A percentile compares a stretch with the other conserved stretches of the same genome.
phyloP scores from a whole-genome alignment of 2,888 invertebrate species.

The Sussaba pulchella region DNA sequence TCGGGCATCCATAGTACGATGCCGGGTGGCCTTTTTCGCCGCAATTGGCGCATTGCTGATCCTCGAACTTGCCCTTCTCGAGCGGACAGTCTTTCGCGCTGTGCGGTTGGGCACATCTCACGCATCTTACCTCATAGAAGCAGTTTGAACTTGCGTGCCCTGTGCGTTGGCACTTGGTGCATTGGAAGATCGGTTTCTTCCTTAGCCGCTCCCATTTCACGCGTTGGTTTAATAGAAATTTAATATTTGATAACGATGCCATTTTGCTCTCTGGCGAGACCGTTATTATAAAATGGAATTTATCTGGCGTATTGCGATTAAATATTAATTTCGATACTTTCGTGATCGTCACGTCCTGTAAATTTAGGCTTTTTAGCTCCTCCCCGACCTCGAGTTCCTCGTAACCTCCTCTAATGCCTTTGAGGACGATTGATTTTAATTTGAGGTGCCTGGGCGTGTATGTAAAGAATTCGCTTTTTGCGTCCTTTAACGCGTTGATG shows the following conservation, averaged over 20 bases:
- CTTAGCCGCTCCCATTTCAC: constrained; percentile 48
- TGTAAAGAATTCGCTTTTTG: too few species aligned
- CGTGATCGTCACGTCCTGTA: constrained; percentile 1
- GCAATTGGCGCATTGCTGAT: constrained; percentile 33
- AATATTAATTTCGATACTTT: constrained; percentile 32
- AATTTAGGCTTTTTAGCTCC: not conserved
- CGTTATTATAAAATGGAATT: constrained; percentile 22
- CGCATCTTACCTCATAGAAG: constrained; percentile 23
- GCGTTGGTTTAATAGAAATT: constrained; percentile 18
- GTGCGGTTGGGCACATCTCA: constrained; percentile 45
- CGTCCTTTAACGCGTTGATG: too few species aligned
- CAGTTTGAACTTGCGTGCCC: constrained; percentile 57
- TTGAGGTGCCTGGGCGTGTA: constrained; percentile 35
- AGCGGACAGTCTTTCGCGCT: constrained; percentile 13
- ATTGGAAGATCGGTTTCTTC: constrained; percentile 35
- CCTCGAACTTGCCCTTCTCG: not conserved
- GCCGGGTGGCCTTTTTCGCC: not conserved
- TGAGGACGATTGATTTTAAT: constrained; percentile 20
- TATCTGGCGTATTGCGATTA: constrained; percentile 9
- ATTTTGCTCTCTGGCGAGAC: not conserved
- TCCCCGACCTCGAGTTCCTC: not conserved
- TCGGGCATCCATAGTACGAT: not conserved
- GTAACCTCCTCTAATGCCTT: constrained; percentile 41
- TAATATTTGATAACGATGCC: not conserved
- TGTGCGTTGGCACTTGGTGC: constrained; percentile 53